Conservation (phyloP, 2,797 vertebrate genomes). For the Remorina albescens region DNA sequence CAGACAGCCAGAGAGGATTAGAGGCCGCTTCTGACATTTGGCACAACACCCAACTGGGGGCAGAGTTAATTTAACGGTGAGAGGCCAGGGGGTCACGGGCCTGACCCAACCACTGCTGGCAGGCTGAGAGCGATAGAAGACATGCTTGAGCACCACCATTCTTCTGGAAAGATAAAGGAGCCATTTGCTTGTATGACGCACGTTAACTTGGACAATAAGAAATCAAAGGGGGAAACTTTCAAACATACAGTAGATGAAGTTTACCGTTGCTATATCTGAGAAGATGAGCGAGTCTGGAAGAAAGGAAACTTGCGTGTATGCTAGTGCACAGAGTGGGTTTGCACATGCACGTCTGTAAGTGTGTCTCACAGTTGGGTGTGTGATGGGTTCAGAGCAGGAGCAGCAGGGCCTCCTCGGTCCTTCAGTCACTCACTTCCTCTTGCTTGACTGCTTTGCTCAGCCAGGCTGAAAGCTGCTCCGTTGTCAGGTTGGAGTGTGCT, state of each 20-base stretch:
- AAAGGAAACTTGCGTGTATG: not conserved
- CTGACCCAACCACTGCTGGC: constrained; percentile 50
- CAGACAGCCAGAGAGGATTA: constrained; percentile 76
- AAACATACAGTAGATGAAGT: not conserved
- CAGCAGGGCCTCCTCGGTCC: constrained; percentile 80
- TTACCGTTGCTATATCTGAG: not conserved
- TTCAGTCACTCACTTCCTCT: constrained; percentile 90
- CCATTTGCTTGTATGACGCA: not conserved
- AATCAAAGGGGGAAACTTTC: not conserved
- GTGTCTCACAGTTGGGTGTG: constrained; percentile 71
- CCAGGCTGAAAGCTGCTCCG: constrained; percentile 92
- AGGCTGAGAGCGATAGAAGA: constrained; percentile 42
- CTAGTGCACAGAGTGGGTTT: constrained; percentile 11
- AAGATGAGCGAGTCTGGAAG: not conserved
- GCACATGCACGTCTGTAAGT: constrained; percentile 29
- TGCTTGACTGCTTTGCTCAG: constrained; percentile 94
- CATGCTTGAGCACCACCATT: constrained; percentile 40
- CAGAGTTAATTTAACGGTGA: constrained; percentile 77
- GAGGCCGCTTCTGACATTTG: constrained; percentile 78
- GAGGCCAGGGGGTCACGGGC: constrained; percentile 66
- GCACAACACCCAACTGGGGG: constrained; percentile 77
- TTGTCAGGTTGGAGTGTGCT: constrained; percentile 96
- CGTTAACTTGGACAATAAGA: not conserved
- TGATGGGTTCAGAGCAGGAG: constrained; percentile 69
- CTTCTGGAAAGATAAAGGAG: constrained; percentile 11